Percentiles rank a stretch among this genome's conserved stretches.
Evolutionary conservation across 1,140 invertebrate genomes (phyloP).

Genomic region (Drosophila bipectinata): DNA sequence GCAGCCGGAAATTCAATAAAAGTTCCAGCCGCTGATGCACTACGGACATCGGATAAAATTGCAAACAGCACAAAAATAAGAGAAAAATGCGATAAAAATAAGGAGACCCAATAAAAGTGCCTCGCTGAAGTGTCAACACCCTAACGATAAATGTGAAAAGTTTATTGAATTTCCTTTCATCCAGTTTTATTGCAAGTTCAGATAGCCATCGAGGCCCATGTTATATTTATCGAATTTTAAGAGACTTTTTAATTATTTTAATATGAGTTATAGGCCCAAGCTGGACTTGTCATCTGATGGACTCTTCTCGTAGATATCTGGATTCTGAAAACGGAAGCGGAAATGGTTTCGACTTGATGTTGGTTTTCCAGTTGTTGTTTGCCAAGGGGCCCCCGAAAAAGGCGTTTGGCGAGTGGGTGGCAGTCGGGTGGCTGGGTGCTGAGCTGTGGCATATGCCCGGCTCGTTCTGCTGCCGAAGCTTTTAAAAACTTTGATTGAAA

Average conservation of each 20-base stretch:
- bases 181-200: background rate
- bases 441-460: conserved; percentile 65
- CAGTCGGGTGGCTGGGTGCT: conserved; percentile 16
- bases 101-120: conserved; percentile 13
- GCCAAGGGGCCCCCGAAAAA: conserved; percentile 29
- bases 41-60: conserved; percentile 66
- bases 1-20: conserved; percentile 80
- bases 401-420: conserved; percentile 16
- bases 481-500: conserved; percentile 81
- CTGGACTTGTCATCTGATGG: background rate
- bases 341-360: conserved; percentile 60
- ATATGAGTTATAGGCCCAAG: background rate
- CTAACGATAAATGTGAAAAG: conserved; percentile 16
- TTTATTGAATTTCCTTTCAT: background rate
- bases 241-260: background rate
- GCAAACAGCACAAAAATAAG: conserved; percentile 30
- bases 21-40: conserved; percentile 78
- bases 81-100: conserved; percentile 35
- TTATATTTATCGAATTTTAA: background rate
- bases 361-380: conserved; percentile 36
- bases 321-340: conserved; percentile 69
- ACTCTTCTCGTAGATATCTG: background rate
- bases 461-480: conserved; percentile 68
- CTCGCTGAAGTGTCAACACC: conserved; percentile 32
- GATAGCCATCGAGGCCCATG: background rate